A percentile compares a stretch with the other conserved stretches of the same genome.
phyloP scores from a whole-genome alignment of 2,888 invertebrate genomes.

The Rhagonycha fulva region DNA sequence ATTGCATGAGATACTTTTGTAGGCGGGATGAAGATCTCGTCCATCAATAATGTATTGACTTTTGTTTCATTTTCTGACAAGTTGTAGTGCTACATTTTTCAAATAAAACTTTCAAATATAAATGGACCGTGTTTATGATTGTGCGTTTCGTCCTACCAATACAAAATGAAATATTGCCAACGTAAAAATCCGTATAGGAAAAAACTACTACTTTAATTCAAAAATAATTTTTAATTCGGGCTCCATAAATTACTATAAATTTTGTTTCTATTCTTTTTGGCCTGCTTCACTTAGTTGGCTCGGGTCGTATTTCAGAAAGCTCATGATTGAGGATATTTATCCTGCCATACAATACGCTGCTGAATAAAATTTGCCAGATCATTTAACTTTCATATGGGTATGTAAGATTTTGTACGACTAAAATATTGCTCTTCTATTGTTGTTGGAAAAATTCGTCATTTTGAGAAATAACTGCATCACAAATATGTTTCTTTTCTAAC shows the following conservation, averaged over 20 bases:
- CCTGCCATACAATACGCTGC: slow-evolving; percentile 53
- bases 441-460: not conserved
- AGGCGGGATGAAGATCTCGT: slow-evolving; percentile 38
- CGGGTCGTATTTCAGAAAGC: slow-evolving; percentile 46
- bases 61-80: slow-evolving; percentile 51
- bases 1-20: slow-evolving; percentile 45
- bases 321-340: slow-evolving; percentile 52
- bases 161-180: not conserved
- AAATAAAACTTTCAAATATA: slow-evolving; percentile 53
- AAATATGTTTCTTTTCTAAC: not conserved
- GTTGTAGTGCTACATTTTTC: slow-evolving; percentile 47
- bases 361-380: slow-evolving; percentile 56
- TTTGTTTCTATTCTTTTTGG: slow-evolving; percentile 54
- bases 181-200: not conserved
- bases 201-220: not conserved
- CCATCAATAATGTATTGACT: slow-evolving; percentile 49
- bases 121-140: slow-evolving; percentile 50
- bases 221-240: slow-evolving; percentile 43
- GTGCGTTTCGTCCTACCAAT: slow-evolving; percentile 31
- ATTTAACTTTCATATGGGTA: slow-evolving; percentile 52
- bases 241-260: slow-evolving; percentile 55
- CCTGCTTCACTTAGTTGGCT: slow-evolving; percentile 54
- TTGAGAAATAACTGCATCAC: not conserved
- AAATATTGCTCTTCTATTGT: not conserved
- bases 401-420: slow-evolving; percentile 28